These are phyloP conservation scores for Acrobasis consociella DNA, from an alignment of 2,888 invertebrate species.

Conservation along the genomic window DNA sequence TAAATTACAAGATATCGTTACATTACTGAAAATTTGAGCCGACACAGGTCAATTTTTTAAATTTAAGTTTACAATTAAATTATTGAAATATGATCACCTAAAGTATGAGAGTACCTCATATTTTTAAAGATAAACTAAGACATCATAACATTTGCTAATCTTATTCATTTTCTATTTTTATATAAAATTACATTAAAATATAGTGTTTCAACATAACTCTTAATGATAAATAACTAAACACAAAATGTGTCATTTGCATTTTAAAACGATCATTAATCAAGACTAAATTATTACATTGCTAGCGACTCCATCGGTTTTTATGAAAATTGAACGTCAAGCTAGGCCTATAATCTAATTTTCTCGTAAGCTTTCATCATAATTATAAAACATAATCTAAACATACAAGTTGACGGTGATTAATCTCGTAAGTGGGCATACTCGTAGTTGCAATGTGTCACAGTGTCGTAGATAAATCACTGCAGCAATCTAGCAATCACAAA, in stretches of 20 bases:
- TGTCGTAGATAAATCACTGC: conserved; percentile 8
- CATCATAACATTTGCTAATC: neutral
- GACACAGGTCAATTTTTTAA: too few relatives aligned
- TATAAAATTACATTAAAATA: neutral
- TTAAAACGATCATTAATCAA: conserved; percentile 11
- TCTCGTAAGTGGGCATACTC: conserved; percentile 13
- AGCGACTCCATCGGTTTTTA: conserved; percentile 13
- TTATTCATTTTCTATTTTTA: neutral
- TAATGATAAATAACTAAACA: neutral
- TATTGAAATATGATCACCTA: too few relatives aligned
- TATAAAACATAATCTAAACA: conserved; percentile 14
- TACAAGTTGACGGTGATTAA: conserved; percentile 15
- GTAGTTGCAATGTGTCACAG: conserved; percentile 5
- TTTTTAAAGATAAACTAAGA: too few relatives aligned
- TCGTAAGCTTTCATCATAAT: conserved; percentile 17
- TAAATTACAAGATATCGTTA: too few relatives aligned
- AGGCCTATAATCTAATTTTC: conserved; percentile 19
- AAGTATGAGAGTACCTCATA: too few relatives aligned
- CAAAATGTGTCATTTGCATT: conserved; percentile 8
- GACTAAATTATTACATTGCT: conserved; percentile 14
- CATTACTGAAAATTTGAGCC: too few relatives aligned
- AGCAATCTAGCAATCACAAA: neutral
- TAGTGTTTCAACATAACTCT: neutral
- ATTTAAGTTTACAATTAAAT: too few relatives aligned
- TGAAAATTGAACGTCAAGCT: conserved; percentile 19